A percentile compares a stretch with the other conserved stretches of the same genome.
Evolutionary conservation across 2,113 vertebrate species (phyloP).

Genomic region (Cairina moschata): DNA sequence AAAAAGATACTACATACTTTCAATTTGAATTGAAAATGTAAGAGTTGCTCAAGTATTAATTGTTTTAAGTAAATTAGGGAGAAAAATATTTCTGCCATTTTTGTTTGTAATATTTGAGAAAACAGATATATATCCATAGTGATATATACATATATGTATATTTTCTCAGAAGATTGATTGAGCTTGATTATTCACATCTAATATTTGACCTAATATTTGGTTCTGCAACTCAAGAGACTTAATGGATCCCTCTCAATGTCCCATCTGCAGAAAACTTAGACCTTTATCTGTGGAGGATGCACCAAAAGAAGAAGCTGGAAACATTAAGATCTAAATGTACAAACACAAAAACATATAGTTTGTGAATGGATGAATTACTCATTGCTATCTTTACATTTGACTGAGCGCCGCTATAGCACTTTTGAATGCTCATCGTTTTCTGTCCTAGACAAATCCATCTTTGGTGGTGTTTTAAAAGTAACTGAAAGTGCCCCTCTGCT

Average conservation of each 20-base stretch:
- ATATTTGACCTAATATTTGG: background rate
- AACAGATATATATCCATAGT: background rate
- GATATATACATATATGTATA: background rate
- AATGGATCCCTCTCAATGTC: background rate
- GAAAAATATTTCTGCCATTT: background rate
- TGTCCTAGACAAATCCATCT: background rate
- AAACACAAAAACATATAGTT: background rate
- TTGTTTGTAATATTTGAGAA: background rate
- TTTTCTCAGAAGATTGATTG: background rate
- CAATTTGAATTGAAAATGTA: background rate
- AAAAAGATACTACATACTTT: background rate
- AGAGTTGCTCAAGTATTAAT: background rate
- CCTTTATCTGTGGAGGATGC: background rate
- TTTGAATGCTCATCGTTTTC: background rate
- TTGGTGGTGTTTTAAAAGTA: background rate
- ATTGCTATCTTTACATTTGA: background rate
- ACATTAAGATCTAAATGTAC: background rate
- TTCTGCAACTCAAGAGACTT: background rate
- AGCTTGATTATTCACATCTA: background rate
- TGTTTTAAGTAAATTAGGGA: background rate
- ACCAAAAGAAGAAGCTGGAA: background rate
- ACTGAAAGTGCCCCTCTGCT: background rate
- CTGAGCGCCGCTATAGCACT: background rate
- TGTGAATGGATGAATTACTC: background rate
- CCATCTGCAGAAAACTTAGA: background rate